Conservation (phyloP, 2,888 invertebrate species). For the Drosophila mimetica region DNA sequence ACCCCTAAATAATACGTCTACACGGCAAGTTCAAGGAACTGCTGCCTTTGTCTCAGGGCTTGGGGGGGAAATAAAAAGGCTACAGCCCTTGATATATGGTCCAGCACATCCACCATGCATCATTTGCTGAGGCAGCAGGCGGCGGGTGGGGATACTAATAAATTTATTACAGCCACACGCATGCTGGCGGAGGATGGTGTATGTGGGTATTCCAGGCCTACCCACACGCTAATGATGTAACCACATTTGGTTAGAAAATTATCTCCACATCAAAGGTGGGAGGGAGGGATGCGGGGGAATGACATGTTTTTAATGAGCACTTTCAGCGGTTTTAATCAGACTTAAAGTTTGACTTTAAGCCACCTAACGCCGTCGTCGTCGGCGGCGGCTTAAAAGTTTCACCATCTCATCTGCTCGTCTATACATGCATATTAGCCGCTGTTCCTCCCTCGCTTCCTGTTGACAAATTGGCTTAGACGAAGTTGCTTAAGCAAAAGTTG, state of each 20-base stretch:
- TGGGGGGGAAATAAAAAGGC: constrained; percentile 15
- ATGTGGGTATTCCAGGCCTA: background rate
- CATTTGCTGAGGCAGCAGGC: constrained; percentile 53
- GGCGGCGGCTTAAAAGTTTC: constrained; percentile 40
- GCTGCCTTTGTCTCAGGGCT: constrained; percentile 56
- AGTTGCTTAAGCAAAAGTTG: constrained; percentile 48
- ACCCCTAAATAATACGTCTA: constrained; percentile 70
- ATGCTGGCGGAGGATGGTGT: constrained; percentile 7
- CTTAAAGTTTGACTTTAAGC: constrained; percentile 45
- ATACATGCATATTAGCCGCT: background rate
- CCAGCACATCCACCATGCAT: constrained; percentile 59
- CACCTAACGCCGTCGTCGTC: constrained; percentile 10
- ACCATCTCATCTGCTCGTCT: constrained; percentile 10
- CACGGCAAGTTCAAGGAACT: constrained; percentile 72
- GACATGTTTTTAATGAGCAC: constrained; percentile 75
- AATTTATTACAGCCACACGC: constrained; percentile 68
- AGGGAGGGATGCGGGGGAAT: background rate
- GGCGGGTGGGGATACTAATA: constrained; percentile 60
- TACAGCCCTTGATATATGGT: constrained; percentile 49
- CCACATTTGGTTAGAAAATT: constrained; percentile 80
- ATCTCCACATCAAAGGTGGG: constrained; percentile 68
- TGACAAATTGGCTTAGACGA: constrained; percentile 62
- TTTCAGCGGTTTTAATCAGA: constrained; percentile 56
- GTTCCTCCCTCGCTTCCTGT: constrained; percentile 10
- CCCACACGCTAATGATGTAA: constrained; percentile 77